Conservation (phyloP, 2,888 invertebrate genomes). For the Hylaea fasciaria region DNA sequence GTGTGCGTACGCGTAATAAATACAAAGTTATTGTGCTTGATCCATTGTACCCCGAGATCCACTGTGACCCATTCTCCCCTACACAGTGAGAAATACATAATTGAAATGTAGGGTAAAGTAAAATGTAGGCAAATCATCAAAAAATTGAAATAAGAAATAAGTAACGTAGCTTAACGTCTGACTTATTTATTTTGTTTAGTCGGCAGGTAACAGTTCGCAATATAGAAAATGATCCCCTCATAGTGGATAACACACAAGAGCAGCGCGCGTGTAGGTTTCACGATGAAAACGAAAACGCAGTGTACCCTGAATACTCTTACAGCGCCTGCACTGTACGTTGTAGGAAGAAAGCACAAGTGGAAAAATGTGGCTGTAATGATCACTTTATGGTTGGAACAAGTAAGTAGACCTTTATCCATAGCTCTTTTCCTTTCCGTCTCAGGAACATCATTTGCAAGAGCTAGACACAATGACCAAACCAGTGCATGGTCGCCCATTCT, state of each 20-base stretch:
- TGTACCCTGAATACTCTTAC: slow-evolving; percentile 89
- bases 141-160: too few species aligned
- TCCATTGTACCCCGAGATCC: too few species aligned
- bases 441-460: too few species aligned
- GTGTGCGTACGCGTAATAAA: too few species aligned
- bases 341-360: slow-evolving; percentile 86
- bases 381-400: slow-evolving; percentile 88
- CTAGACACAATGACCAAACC: too few species aligned
- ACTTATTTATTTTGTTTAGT: slow-evolving; percentile 56
- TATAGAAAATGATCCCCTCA: slow-evolving; percentile 88
- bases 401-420: slow-evolving; percentile 52
- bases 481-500: too few species aligned
- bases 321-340: slow-evolving; percentile 90
- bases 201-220: slow-evolving; percentile 83
- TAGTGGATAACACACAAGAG: slow-evolving; percentile 84
- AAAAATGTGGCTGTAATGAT: slow-evolving; percentile 87
- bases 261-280: slow-evolving; percentile 90
- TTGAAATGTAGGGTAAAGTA: too few species aligned
- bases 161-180: too few species aligned
- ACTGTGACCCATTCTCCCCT: too few species aligned
- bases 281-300: slow-evolving; percentile 86
- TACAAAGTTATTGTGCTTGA: too few species aligned
- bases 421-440: too few species aligned
- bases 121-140: background rate
- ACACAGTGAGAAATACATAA: too few species aligned